These are phyloP conservation scores for Leucophenga montana DNA, from an alignment of 2,888 invertebrate genomes.

Conservation along the genomic window DNA sequence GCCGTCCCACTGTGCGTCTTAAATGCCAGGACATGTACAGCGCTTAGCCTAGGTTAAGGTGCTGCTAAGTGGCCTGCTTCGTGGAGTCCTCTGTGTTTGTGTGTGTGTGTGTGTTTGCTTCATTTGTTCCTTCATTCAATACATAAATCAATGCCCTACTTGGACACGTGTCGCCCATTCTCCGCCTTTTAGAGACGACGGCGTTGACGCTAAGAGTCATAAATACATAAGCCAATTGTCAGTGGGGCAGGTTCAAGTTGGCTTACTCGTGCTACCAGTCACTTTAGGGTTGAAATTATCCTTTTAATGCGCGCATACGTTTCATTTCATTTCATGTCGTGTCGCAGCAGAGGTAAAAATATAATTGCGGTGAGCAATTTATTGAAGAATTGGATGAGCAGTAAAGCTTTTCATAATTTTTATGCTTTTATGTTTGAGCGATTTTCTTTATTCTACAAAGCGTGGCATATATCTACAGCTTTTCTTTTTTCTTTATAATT, in stretches of 20 bases:
- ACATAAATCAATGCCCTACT: slow-evolving; percentile 57
- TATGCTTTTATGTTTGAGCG: neutral
- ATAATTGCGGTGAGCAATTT: slow-evolving; percentile 4
- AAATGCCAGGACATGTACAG: too few relatives aligned
- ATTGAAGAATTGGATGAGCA: too few relatives aligned
- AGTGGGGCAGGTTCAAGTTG: slow-evolving; percentile 62
- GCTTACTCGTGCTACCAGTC: slow-evolving; percentile 26
- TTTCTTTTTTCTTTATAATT: neutral
- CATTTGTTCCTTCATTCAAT: slow-evolving; percentile 54
- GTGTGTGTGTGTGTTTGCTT: neutral
- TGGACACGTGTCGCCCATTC: slow-evolving; percentile 60
- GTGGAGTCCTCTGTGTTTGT: neutral
- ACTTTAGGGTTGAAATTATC: slow-evolving; percentile 12
- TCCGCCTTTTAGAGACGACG: slow-evolving; percentile 15
- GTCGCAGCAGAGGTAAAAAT: neutral
- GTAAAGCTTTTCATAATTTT: slow-evolving; percentile 18
- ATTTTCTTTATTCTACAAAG: neutral
- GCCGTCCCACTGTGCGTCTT: too few relatives aligned
- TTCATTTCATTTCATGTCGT: slow-evolving; percentile 10
- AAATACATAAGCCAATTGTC: slow-evolving; percentile 60
- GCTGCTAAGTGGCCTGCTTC: neutral
- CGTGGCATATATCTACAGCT: too few relatives aligned
- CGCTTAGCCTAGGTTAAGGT: slow-evolving; percentile 6
- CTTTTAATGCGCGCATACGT: slow-evolving; percentile 11
- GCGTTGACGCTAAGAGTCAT: neutral